These are phyloP conservation scores for Henricia sp. DNA, from an alignment of 53 echinoderm and acorn worm species.

Conservation along the genomic window DNA sequence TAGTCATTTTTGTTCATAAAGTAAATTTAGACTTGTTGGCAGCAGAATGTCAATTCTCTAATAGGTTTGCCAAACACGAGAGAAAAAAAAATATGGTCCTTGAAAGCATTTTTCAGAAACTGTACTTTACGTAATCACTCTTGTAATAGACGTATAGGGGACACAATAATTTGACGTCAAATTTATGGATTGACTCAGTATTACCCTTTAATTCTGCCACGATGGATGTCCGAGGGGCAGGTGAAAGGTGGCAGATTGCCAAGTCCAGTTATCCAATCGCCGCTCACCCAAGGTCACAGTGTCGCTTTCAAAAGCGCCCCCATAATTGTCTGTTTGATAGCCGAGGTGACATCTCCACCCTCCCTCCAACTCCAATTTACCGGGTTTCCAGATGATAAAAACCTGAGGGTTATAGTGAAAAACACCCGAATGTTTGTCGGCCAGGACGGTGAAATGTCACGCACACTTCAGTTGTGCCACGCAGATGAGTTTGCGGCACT, in stretches of 20 bases:
- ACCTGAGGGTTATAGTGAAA: not conserved
- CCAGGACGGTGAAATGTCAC: conserved; percentile 8
- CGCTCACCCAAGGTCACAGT: conserved; percentile 18
- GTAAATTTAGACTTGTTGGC: not conserved
- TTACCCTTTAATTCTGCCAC: too few species aligned
- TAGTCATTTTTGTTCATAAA: not conserved
- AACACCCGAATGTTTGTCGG: conserved; percentile 15
- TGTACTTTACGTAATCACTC: too few species aligned
- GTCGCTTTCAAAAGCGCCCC: conserved; percentile 5
- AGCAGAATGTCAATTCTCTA: too few species aligned
- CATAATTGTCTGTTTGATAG: conserved; percentile 32
- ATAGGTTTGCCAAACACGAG: too few species aligned
- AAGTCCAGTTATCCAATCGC: not conserved
- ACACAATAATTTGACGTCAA: too few species aligned
- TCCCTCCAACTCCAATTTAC: conserved; percentile 8
- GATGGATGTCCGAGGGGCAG: too few species aligned
- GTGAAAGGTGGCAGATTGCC: not conserved
- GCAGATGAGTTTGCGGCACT: not conserved
- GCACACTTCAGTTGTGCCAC: not conserved
- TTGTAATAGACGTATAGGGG: too few species aligned
- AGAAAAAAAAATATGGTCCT: too few species aligned
- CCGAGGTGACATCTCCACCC: not conserved
- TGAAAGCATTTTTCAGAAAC: too few species aligned
- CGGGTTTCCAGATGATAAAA: not conserved
- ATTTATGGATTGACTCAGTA: too few species aligned